phyloP scores from a whole-genome alignment of 2,888 invertebrate genomes.

The Biston betularia region DNA sequence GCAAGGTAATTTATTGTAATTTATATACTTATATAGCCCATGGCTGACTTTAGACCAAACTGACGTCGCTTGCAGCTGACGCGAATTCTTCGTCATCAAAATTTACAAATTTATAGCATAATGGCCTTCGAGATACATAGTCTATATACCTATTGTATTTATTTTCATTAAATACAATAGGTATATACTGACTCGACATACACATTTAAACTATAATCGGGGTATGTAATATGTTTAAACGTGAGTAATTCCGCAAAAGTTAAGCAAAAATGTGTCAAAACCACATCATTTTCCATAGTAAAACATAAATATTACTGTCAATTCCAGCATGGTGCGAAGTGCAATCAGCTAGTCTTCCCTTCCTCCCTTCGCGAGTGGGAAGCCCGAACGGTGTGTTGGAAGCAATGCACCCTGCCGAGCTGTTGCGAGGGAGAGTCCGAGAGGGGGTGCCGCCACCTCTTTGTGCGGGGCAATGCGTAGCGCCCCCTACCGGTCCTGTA shows the following conservation, averaged over 20 bases:
- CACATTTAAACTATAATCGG: not conserved
- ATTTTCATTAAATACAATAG: too few relatives aligned
- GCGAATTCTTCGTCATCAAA: too few relatives aligned
- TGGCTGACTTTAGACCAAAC: too few relatives aligned
- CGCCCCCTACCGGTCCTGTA: constrained; percentile 82
- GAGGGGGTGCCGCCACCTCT: constrained; percentile 79
- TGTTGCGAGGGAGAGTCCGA: constrained; percentile 63
- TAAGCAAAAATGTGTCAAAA: too few relatives aligned
- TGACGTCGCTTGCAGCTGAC: too few relatives aligned
- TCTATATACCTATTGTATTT: too few relatives aligned
- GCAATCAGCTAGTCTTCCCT: constrained; percentile 68
- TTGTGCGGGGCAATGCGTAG: constrained; percentile 72
- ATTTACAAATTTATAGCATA: not conserved
- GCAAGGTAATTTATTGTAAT: constrained; percentile 29
- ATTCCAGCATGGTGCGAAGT: constrained; percentile 71
- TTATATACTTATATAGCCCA: not conserved
- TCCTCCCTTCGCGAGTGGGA: constrained; percentile 65
- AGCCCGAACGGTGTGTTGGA: constrained; percentile 58
- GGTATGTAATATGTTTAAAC: not conserved
- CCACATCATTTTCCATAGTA: too few relatives aligned
- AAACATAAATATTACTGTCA: not conserved
- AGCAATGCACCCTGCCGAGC: constrained; percentile 59
- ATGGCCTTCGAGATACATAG: too few relatives aligned
- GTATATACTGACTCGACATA: too few relatives aligned
- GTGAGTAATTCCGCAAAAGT: too few relatives aligned